Evolutionary conservation across 2,888 invertebrate genomes (phyloP).

Genomic region (Tromatobia lineatoria): DNA sequence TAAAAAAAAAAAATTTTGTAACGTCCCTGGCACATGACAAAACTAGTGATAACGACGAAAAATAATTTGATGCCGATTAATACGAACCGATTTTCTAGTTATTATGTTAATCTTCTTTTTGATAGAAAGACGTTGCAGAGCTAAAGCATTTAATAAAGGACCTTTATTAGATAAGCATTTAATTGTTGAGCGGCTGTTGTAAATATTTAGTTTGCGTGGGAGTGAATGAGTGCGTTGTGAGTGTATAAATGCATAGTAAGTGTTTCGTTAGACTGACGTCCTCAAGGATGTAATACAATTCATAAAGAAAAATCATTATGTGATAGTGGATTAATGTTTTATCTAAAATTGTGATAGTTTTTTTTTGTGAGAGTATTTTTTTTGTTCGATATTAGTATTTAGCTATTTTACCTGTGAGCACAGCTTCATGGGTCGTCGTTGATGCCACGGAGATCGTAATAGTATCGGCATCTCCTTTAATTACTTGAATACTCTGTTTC

Average conservation of each 20-base stretch:
- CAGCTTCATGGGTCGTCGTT: slow-evolving; percentile 88
- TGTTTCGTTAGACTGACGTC: slow-evolving; percentile 36
- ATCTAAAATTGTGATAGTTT: slow-evolving; percentile 11
- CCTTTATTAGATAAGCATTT: slow-evolving; percentile 25
- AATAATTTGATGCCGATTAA: neutral
- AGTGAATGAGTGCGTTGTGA: slow-evolving; percentile 29
- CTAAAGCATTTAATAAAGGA: slow-evolving; percentile 34
- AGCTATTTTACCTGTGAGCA: slow-evolving; percentile 88
- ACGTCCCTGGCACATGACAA: too few relatives aligned
- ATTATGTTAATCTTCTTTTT: neutral
- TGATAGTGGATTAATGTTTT: slow-evolving; percentile 18
- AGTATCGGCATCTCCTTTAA: slow-evolving; percentile 84
- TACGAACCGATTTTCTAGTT: slow-evolving; percentile 11
- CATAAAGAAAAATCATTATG: neutral
- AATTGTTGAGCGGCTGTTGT: slow-evolving; percentile 59
- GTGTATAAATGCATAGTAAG: slow-evolving; percentile 53
- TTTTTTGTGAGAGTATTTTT: slow-evolving; percentile 36
- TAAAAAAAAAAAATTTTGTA: too few relatives aligned
- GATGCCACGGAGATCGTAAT: slow-evolving; percentile 87
- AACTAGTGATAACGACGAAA: neutral
- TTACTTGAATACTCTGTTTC: slow-evolving; percentile 82
- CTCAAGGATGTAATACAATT: neutral
- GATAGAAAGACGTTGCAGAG: neutral
- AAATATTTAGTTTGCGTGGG: slow-evolving; percentile 27
- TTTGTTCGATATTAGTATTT: slow-evolving; percentile 44